Evolutionary conservation across 2,797 vertebrate species (phyloP).

Genomic region (Gallinago nigripennis): DNA sequence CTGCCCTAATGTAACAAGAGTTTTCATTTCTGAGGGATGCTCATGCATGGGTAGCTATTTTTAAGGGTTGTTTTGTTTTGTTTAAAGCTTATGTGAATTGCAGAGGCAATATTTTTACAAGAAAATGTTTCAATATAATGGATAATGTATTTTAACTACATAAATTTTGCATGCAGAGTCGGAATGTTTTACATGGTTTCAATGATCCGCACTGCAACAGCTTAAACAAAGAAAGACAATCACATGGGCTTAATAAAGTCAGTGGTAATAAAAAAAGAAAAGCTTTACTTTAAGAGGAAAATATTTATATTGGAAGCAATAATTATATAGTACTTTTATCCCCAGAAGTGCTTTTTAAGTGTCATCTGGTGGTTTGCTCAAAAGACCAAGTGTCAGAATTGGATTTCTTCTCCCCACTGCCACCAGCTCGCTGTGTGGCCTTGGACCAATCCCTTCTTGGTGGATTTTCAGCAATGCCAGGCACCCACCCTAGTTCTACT

Average conservation of each 20-base stretch:
- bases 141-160: conserved; percentile 2
- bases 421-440: conserved; percentile 42
- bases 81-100: not conserved
- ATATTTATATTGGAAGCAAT: conserved; percentile 69
- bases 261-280: conserved; percentile 61
- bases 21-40: not conserved
- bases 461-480: not conserved
- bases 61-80: not conserved
- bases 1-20: not conserved
- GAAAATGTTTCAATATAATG: not conserved
- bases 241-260: conserved; percentile 66
- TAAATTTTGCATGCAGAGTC: not conserved
- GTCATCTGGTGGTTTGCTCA: conserved; percentile 32
- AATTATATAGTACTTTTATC: conserved; percentile 54
- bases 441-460: not conserved
- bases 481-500: not conserved
- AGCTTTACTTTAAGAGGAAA: conserved; percentile 60
- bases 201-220: not conserved
- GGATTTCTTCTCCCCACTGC: conserved; percentile 13
- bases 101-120: conserved; percentile 10
- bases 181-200: conserved; percentile 28
- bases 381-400: not conserved
- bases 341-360: conserved; percentile 58
- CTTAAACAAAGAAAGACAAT: conserved; percentile 66
- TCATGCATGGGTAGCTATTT: not conserved